A percentile compares a stretch with the other conserved stretches of the same genome.
Evolutionary conservation across 2,113 vertebrate genomes (phyloP).

Genomic region (Peromyscus polionotus): DNA sequence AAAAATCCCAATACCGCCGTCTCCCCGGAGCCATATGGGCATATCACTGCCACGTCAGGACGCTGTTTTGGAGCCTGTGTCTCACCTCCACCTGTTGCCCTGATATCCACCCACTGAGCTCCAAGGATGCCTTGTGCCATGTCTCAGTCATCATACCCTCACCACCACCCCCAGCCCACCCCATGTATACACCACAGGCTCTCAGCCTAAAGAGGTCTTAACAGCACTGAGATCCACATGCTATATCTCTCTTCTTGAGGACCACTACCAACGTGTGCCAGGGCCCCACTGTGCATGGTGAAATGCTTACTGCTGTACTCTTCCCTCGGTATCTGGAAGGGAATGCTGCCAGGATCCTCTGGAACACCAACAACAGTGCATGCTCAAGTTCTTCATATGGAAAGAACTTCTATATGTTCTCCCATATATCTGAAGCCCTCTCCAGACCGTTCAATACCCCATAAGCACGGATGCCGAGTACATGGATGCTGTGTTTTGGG

Average conservation of each 20-base stretch:
- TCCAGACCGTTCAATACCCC: too few species aligned
- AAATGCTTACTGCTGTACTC: too few species aligned
- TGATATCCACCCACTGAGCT: not conserved
- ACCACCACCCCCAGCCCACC: too few species aligned
- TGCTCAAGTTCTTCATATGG: not conserved
- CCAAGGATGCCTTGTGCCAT: rapidly evolving
- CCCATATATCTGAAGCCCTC: not conserved
- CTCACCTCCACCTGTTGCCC: not conserved
- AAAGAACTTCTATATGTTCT: too few species aligned
- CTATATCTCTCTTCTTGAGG: not conserved
- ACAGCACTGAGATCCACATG: not conserved
- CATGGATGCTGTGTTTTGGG: not conserved
- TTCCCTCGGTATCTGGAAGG: not conserved
- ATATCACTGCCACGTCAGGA: rapidly evolving
- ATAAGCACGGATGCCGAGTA: rapidly evolving
- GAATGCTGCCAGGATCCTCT: not conserved
- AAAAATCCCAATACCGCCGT: rapidly evolving
- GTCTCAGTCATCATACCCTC: rapidly evolving
- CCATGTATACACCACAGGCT: rapidly evolving
- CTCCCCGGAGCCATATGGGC: not conserved
- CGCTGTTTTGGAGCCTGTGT: not conserved
- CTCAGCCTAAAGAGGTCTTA: not conserved
- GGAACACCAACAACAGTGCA: not conserved
- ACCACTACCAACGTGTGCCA: not conserved
- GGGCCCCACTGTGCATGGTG: rapidly evolving